These are phyloP conservation scores for Tiphia femorata DNA, from an alignment of 2,888 invertebrate species.

Conservation along the genomic window DNA sequence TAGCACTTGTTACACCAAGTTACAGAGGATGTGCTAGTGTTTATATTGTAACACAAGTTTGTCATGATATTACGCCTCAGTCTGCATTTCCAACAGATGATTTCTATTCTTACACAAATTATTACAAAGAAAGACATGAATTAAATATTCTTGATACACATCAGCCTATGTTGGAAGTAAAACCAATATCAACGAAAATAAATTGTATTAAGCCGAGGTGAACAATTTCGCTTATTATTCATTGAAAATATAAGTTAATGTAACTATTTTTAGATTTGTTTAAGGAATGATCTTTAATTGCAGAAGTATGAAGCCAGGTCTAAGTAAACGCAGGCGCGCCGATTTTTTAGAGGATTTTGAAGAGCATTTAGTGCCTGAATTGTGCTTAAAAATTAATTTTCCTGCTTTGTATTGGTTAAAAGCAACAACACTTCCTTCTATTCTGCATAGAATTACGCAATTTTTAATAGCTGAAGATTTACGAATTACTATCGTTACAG, in stretches of 20 bases:
- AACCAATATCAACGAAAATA: slow-evolving; percentile 74
- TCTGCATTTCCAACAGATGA: slow-evolving; percentile 77
- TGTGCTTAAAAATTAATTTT: slow-evolving; percentile 80
- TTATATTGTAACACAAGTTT: slow-evolving; percentile 80
- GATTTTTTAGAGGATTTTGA: slow-evolving; percentile 72
- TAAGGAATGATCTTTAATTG: slow-evolving; percentile 16
- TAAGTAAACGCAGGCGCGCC: slow-evolving; percentile 66
- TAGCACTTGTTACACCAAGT: slow-evolving; percentile 88
- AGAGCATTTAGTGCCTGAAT: slow-evolving; percentile 88
- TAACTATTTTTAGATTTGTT: not conserved
- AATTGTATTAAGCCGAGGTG: slow-evolving; percentile 76
- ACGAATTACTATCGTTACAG: slow-evolving; percentile 71
- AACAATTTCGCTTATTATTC: no score
- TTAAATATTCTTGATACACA: slow-evolving; percentile 74
- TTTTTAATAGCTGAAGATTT: slow-evolving; percentile 83
- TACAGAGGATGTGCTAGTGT: slow-evolving; percentile 72
- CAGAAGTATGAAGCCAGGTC: slow-evolving; percentile 61
- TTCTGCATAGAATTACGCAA: slow-evolving; percentile 82
- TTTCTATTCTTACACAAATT: slow-evolving; percentile 78
- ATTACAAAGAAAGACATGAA: slow-evolving; percentile 83
- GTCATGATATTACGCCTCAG: slow-evolving; percentile 75
- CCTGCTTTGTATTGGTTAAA: slow-evolving; percentile 88
- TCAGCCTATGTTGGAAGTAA: slow-evolving; percentile 88
- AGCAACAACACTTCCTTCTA: slow-evolving; percentile 85
- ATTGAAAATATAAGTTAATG: no score